Evolutionary conservation across 1,140 invertebrate genomes (phyloP).

Genomic region (Eufriesea mexicana): DNA sequence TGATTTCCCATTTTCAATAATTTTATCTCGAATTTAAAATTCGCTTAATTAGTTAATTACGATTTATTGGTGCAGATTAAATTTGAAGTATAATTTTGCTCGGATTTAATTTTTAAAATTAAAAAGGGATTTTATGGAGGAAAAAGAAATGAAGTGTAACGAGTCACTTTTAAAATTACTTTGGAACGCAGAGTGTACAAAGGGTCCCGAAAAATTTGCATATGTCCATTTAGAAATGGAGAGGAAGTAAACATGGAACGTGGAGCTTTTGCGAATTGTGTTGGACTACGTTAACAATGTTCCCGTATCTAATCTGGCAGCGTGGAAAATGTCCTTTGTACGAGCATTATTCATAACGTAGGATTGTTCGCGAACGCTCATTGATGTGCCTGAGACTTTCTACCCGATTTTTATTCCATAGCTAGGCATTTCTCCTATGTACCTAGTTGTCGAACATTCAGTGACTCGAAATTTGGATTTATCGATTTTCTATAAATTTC

Average conservation of each 20-base stretch:
- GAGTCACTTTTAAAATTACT: too few relatives aligned
- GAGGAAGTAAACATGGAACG: neutral
- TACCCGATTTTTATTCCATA: neutral
- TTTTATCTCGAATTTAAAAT: too few relatives aligned
- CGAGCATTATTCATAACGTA: neutral
- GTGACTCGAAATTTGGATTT: too few relatives aligned
- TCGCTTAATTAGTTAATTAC: too few relatives aligned
- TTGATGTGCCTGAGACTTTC: neutral
- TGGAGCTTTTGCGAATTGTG: neutral
- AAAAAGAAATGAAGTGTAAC: too few relatives aligned
- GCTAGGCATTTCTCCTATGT: neutral
- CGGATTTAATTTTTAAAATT: too few relatives aligned
- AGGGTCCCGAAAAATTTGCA: neutral
- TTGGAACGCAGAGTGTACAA: too few relatives aligned
- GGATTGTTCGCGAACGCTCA: neutral
- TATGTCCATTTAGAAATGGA: neutral
- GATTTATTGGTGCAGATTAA: too few relatives aligned
- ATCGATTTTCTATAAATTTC: too few relatives aligned
- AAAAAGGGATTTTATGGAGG: too few relatives aligned
- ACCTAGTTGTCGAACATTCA: neutral
- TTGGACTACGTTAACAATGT: neutral
- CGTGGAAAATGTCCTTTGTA: neutral
- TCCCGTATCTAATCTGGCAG: neutral
- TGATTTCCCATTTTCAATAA: too few relatives aligned
- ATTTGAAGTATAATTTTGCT: too few relatives aligned